phyloP scores from a whole-genome alignment of 2,797 vertebrate genomes.

The Taeniopygia guttata region DNA sequence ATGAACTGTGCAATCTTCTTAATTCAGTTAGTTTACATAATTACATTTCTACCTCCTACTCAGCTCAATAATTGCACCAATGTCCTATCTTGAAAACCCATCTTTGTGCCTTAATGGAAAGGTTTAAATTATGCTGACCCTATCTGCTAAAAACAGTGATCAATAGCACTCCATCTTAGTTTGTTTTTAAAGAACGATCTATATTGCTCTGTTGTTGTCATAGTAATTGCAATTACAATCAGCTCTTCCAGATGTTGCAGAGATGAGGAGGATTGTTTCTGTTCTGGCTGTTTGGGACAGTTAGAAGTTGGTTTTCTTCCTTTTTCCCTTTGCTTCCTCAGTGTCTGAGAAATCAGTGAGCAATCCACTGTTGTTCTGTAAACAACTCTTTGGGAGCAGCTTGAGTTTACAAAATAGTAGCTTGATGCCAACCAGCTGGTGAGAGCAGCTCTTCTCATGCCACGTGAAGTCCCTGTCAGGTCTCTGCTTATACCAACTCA shows the following conservation, averaged over 20 bases:
- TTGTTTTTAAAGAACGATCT: not conserved
- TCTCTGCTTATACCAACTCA: not conserved
- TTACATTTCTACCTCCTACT: conserved; percentile 69
- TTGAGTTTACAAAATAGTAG: not conserved
- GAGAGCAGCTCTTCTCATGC: not conserved
- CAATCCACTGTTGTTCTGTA: not conserved
- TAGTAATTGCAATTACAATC: not conserved
- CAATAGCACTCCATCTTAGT: not conserved
- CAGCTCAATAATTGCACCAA: conserved; percentile 51
- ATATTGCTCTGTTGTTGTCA: not conserved
- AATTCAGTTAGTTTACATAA: conserved; percentile 72
- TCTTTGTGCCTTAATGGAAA: conserved; percentile 37
- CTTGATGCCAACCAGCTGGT: not conserved
- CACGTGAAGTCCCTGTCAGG: not conserved
- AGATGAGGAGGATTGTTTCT: not conserved
- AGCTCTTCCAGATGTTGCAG: not conserved
- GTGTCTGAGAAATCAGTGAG: not conserved
- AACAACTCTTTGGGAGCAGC: not conserved
- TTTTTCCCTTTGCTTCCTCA: not conserved
- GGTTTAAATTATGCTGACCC: conserved; percentile 36
- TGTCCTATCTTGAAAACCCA: conserved; percentile 33
- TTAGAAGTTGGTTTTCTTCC: not conserved
- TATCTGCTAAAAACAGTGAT: conserved; percentile 31
- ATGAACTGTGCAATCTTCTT: conserved; percentile 63
- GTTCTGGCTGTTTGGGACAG: not conserved